Percentiles rank a stretch among this genome's conserved stretches.
phyloP scores from a whole-genome alignment of 2,888 invertebrate genomes.

The Phlogophora meticulosa region DNA sequence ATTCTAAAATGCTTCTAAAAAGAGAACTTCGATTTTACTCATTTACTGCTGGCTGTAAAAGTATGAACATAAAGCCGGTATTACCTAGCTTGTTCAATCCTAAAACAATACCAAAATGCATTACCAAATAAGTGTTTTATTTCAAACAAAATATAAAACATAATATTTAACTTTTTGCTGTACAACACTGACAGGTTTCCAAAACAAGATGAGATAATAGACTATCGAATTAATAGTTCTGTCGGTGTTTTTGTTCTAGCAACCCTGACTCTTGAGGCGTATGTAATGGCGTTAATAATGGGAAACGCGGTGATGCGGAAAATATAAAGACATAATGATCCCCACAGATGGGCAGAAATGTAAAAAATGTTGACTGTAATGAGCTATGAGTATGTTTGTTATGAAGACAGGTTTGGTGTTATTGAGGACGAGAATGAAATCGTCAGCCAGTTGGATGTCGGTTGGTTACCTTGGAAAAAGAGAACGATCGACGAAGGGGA shows the following conservation, averaged over 20 bases:
- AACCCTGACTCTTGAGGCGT: constrained; percentile 51
- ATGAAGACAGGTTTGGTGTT: constrained; percentile 20
- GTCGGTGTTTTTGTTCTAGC: constrained; percentile 31
- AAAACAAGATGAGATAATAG: constrained; percentile 32
- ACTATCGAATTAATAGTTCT: constrained; percentile 20
- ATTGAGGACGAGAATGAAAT: constrained; percentile 28
- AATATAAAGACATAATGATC: constrained; percentile 65
- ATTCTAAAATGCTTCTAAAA: not conserved
- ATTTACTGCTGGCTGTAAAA: not conserved
- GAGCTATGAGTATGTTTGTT: constrained; percentile 43
- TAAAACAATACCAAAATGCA: not conserved
- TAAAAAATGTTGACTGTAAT: constrained; percentile 50
- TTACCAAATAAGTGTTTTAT: not conserved
- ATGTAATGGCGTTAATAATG: constrained; percentile 63
- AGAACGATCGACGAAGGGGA: not conserved
- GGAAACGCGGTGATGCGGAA: constrained; percentile 65
- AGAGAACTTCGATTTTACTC: not conserved
- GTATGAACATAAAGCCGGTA: not conserved
- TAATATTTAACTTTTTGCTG: not conserved
- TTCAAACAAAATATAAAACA: constrained; percentile 3
- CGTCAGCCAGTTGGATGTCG: not conserved
- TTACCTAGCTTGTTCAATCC: not conserved
- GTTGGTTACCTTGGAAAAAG: not conserved
- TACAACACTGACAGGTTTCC: not conserved
- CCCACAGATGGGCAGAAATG: constrained; percentile 42